Evolutionary conservation across 2,113 vertebrate genomes (phyloP).

Genomic region (Callipepla californica): DNA sequence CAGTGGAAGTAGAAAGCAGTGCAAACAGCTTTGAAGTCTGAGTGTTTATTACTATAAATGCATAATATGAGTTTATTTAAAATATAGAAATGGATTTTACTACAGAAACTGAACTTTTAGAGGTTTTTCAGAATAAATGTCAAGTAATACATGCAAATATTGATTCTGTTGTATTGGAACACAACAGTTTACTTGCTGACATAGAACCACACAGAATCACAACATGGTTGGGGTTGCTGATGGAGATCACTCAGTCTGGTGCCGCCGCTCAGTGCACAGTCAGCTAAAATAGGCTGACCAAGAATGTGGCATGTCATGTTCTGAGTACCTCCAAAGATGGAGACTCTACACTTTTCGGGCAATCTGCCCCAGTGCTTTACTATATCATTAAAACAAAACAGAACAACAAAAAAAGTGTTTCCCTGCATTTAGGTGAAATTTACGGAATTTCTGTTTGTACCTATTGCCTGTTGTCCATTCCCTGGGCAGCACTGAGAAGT

Average conservation of each 20-base stretch:
- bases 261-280: fast-evolving
- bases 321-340: neutral
- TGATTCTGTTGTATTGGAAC: neutral
- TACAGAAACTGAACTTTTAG: neutral
- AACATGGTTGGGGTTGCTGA: neutral
- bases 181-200: neutral
- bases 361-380: neutral
- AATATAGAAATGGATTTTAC: neutral
- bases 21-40: neutral
- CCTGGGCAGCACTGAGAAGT: neutral
- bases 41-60: neutral
- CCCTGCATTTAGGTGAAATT: neutral
- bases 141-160: neutral
- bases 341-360: neutral
- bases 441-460: neutral
- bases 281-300: neutral
- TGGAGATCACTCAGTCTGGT: neutral
- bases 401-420: neutral
- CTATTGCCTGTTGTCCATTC: neutral
- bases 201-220: neutral
- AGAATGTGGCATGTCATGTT: neutral
- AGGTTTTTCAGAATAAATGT: neutral
- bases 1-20: neutral
- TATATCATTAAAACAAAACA: neutral
- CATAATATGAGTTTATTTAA: neutral